Evolutionary conservation across 2,113 vertebrate genomes (phyloP).

Genomic region (Tetrao urogallus): DNA sequence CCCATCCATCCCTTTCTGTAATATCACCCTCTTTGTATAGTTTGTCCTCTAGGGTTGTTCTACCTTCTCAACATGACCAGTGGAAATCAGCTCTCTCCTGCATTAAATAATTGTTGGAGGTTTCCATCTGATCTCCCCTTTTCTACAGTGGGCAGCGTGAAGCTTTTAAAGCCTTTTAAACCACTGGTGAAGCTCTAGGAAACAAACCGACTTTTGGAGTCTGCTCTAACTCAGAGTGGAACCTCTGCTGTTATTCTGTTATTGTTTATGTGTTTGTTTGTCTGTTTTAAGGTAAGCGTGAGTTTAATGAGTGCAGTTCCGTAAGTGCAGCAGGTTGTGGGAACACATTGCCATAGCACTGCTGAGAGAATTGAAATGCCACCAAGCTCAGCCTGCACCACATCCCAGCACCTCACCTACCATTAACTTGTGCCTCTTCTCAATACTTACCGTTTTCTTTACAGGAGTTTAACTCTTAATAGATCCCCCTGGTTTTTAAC

Average conservation of each 20-base stretch:
- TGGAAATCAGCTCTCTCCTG: conserved; percentile 5
- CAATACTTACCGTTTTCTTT: conserved; percentile 10
- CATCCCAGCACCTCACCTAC: neutral
- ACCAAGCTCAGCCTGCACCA: neutral
- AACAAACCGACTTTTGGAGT: neutral
- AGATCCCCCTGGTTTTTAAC: conserved; percentile 57
- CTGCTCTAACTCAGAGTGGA: neutral
- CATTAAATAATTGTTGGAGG: neutral
- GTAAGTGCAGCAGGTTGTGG: accelerated
- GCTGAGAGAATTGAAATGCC: neutral
- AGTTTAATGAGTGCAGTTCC: neutral
- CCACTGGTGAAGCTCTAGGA: neutral
- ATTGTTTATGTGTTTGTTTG: neutral
- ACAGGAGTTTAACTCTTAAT: neutral
- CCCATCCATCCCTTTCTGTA: neutral
- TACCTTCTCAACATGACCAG: neutral
- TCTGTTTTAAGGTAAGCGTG: conserved; percentile 4
- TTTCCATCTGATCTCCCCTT: neutral
- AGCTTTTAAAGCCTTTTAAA: neutral
- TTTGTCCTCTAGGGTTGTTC: neutral
- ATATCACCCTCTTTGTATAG: neutral
- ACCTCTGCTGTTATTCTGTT: neutral
- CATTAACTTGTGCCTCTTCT: conserved; percentile 23
- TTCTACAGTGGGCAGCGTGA: neutral
- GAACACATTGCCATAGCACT: neutral